Evolutionary conservation across 2,888 invertebrate species (phyloP).

Genomic region (Eupithecia insigniata): DNA sequence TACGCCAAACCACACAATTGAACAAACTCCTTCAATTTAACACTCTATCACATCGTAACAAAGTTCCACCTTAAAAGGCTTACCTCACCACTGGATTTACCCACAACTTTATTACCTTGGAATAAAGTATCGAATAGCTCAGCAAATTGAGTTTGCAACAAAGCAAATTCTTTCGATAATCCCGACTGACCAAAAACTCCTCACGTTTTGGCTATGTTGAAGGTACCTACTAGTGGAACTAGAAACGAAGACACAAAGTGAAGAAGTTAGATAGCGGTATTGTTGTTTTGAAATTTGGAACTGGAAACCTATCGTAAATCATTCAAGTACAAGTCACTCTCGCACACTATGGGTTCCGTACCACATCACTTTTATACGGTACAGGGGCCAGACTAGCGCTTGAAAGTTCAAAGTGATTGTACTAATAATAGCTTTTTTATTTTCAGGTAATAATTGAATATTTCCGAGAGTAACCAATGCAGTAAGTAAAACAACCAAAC

Average conservation of each 20-base stretch:
- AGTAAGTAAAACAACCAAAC: background rate
- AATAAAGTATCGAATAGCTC: conserved; percentile 23
- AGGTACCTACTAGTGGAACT: conserved; percentile 23
- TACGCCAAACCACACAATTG: conserved; percentile 11
- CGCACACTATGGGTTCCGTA: background rate
- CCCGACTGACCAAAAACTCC: conserved; percentile 33
- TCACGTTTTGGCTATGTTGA: conserved; percentile 18
- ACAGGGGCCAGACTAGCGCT: too few relatives aligned
- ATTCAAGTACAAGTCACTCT: background rate
- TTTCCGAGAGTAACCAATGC: background rate
- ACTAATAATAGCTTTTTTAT: background rate
- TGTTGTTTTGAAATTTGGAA: background rate
- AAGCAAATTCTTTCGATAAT: conserved; percentile 33
- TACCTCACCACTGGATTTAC: background rate
- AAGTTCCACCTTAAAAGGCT: conserved; percentile 4
- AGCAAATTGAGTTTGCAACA: conserved; percentile 18
- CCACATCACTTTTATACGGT: too few relatives aligned
- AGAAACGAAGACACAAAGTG: conserved; percentile 4
- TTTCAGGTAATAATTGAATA: conserved; percentile 20
- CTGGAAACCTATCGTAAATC: background rate
- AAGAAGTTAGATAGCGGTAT: background rate
- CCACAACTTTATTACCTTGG: conserved; percentile 16
- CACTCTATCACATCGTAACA: conserved; percentile 7
- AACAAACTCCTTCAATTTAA: conserved; percentile 6
- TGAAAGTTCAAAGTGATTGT: background rate